Conservation (phyloP, 1,140 invertebrate species). For the Melitaea cinxia region DNA sequence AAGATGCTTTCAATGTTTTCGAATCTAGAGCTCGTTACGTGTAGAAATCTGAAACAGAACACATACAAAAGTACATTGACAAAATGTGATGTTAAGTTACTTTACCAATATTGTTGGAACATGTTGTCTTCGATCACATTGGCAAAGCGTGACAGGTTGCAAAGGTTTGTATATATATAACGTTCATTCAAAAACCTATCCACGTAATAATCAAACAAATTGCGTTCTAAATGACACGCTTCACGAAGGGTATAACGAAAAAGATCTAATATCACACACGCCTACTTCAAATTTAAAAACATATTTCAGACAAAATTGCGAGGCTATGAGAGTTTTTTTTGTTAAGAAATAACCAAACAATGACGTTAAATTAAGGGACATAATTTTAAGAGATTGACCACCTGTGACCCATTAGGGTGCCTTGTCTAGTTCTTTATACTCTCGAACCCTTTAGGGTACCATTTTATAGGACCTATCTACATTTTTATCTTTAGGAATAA, state of each 20-base stretch:
- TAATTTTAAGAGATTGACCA: constrained; percentile 32
- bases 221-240: too few relatives aligned
- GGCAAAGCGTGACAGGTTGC: too few relatives aligned
- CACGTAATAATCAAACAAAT: too few relatives aligned
- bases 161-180: too few relatives aligned
- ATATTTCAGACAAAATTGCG: constrained; percentile 3
- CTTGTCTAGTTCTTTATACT: constrained; percentile 1
- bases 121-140: too few relatives aligned
- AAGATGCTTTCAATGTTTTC: too few relatives aligned
- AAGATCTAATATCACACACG: neutral
- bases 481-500: neutral
- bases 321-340: constrained; percentile 2
- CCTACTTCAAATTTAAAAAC: neutral
- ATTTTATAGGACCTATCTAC: neutral
- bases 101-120: too few relatives aligned
- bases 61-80: too few relatives aligned
- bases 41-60: too few relatives aligned
- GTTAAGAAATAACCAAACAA: constrained; percentile 23
- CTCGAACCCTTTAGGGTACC: constrained; percentile 16
- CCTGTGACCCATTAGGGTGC: constrained; percentile 26
- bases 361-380: constrained; percentile 11
- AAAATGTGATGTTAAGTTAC: too few relatives aligned
- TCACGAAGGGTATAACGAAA: neutral
- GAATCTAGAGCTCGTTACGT: too few relatives aligned
- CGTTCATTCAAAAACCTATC: too few relatives aligned